phyloP scores from a whole-genome alignment of 2,888 invertebrate genomes.

The Mesochorus sp. region DNA sequence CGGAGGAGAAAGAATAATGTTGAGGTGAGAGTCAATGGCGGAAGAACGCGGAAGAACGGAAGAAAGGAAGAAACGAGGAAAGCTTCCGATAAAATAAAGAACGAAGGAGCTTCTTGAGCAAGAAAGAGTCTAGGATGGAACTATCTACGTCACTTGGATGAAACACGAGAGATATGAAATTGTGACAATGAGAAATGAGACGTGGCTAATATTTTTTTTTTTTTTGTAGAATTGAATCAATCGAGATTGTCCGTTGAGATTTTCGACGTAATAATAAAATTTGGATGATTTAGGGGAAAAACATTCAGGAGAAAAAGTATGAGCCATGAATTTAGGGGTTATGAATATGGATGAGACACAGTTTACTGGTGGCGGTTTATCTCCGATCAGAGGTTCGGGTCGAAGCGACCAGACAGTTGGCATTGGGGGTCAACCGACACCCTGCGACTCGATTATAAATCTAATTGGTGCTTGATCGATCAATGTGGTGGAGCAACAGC shows the following conservation, averaged over 20 bases:
- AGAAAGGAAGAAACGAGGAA: conserved; percentile 11
- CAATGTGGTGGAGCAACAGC: too few species aligned
- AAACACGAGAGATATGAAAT: background rate
- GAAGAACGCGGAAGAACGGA: background rate
- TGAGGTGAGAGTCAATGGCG: too few species aligned
- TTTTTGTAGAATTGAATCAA: too few species aligned
- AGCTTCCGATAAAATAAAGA: conserved; percentile 25
- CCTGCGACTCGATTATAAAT: conserved; percentile 36
- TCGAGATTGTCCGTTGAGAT: too few species aligned
- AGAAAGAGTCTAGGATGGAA: background rate
- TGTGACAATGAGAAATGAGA: too few species aligned
- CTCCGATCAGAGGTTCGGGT: conserved; percentile 4
- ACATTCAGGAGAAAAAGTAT: conserved; percentile 1
- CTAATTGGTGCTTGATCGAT: conserved; percentile 55
- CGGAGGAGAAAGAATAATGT: conserved; percentile 21
- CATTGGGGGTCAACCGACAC: conserved; percentile 16
- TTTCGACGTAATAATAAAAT: too few species aligned
- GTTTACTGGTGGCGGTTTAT: background rate
- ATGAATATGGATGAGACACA: conserved; percentile 51
- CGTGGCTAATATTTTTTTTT: too few species aligned
- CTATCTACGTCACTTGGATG: conserved; percentile 18
- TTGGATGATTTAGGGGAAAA: too few species aligned
- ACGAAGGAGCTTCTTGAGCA: conserved; percentile 5
- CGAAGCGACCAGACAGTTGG: conserved; percentile 2
- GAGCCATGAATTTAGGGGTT: conserved; percentile 16